Evolutionary conservation across 1,140 invertebrate genomes (phyloP), one percentile per base, ranked within the genome.

Genomic region (Cydia amplana): DNA sequence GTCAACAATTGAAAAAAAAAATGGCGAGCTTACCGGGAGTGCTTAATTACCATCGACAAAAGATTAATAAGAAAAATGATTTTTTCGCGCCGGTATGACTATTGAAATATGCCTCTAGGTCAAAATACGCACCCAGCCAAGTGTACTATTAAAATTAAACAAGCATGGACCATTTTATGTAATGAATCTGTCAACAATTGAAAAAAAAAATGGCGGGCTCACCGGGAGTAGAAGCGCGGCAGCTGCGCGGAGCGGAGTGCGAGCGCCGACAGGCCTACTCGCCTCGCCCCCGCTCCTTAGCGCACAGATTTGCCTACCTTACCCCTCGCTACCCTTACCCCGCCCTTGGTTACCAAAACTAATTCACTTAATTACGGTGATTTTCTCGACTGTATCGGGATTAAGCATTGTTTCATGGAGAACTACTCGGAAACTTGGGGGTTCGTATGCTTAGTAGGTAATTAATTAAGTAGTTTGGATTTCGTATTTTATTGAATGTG

Each of bases 211-310:
- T 78, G 73, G 51, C 67, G 7, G 6, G 73, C 87, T 87, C 78
- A 90, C 87, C 82, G 77, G 76, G 78, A 79, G 72, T 67, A 18
- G 75, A 63, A 81, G 82, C 82, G 82, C 78, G 80, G 81, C 87
- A 83, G 82, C 87, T 85, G 89, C 87, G 87, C 87, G 78, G 77
- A 74, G 84, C 81, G 80, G 74, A 86, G 82, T 84, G 83, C 78
- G 79, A 82, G 76, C 80, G 81, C 20, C 85, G 80, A 82, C 83
- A 78, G 76, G 77, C 78, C 75, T 80, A 80, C 80, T 78, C 75
- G 43, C 76, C 76, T 67, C 81, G 80, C 72, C 81, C 79, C 79
- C 74, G 43, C 79, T 78, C 79, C 81, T 75, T 73, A 75, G 20
- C 76, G 65, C 77, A 63, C 81, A 79, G 81, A 85, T 82, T 82